Evolutionary conservation across 2,113 vertebrate genomes (phyloP), one percentile per base, ranked within the genome.

Genomic region (Lates calcarifer): DNA sequence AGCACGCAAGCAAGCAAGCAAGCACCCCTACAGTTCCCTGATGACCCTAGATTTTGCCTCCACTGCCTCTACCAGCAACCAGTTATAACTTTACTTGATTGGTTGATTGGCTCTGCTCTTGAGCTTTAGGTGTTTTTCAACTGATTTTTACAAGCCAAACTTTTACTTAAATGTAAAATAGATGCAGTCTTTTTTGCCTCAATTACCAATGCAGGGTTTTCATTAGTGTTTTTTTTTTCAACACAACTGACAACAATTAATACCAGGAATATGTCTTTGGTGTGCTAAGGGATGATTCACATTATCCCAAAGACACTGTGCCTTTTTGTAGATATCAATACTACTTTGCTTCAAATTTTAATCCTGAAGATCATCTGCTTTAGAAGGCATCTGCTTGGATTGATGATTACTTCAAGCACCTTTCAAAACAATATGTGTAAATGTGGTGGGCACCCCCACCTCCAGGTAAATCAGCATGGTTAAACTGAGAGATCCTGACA

Each of bases 331-430:
- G 62, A 67, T 55, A 39, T 75, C 20, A 24, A 47, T 29, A 43
- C 55, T 26, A 43, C 22, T 57, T 61, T 67, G 39, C 33, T 51
- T 68, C 20, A 68, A 68, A 45, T 45, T 17, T 55, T 11, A 78
- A 65, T 81, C 39, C 28, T 20, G 53, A 47, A 57, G 61, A 69
- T 69, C 4, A 75, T 49, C 47, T 79, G n/a, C 47, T 70, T 66
- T 41, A 66, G 29, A n/a, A 45, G 24, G 10, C 33, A 70, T 74
- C 56, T 78, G 18, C 31, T 64, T 17, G 37, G 69, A 63, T 39
- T 66, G 65, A 67, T 68, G 45, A 66, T 80, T 14, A 57, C 60
- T 47, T 72, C 35, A 62, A 28, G 41, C 2, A 1, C 2, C 18
- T 55, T 56, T 64, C 28, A 57, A 35, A 43, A 64, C 14, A 28